Evolutionary conservation across 1,140 invertebrate species (phyloP).

Genomic region (Meloidogyne floridensis): DNA sequence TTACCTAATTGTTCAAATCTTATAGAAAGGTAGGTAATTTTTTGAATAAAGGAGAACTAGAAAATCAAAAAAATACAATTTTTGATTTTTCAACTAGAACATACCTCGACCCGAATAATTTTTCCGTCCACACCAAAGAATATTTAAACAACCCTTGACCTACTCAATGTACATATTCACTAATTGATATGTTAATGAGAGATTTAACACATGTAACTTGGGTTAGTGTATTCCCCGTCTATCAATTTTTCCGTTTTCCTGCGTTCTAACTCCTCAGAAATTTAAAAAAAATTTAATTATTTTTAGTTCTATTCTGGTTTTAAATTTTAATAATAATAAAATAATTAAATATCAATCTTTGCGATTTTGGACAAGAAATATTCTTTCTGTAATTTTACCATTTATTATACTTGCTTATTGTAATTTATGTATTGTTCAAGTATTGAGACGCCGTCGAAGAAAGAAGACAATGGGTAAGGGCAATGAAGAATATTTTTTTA

Average conservation of each 20-base stretch:
- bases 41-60: background rate
- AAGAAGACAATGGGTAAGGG: conserved; percentile 16
- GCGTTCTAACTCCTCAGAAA: too few relatives aligned
- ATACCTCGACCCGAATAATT: too few relatives aligned
- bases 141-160: too few relatives aligned
- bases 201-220: too few relatives aligned
- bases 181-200: too few relatives aligned
- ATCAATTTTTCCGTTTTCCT: too few relatives aligned
- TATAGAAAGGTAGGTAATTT: background rate
- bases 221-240: too few relatives aligned
- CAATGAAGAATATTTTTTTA: conserved; percentile 16
- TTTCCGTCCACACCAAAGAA: too few relatives aligned
- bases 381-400: conserved; percentile 55
- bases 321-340: conserved; percentile 51
- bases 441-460: conserved; percentile 37
- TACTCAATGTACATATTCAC: too few relatives aligned
- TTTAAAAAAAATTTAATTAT: too few relatives aligned
- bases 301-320: conserved; percentile 39
- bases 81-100: too few relatives aligned
- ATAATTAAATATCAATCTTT: conserved; percentile 16
- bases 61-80: too few relatives aligned
- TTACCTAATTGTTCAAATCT: conserved; percentile 37
- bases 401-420: conserved; percentile 58
- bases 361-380: conserved; percentile 58
- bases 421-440: conserved; percentile 50